These are phyloP conservation scores for Adineta ricciae DNA, from an alignment of 2,888 invertebrate species.

Conservation along the genomic window DNA sequence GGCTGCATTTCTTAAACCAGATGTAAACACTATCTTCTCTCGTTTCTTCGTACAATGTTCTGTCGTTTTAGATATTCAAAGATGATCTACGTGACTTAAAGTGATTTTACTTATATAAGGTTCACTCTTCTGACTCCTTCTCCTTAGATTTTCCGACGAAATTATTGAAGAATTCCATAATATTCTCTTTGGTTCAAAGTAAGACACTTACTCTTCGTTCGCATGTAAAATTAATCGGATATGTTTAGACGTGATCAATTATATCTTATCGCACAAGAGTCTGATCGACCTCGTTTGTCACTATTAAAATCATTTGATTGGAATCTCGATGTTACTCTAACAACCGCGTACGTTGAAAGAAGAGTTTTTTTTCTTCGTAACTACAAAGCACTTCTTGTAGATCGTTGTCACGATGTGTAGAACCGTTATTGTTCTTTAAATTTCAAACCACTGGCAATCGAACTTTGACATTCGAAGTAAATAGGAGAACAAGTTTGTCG, in stretches of 20 bases:
- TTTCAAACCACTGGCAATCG: constrained; percentile 43
- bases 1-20: constrained; percentile 40
- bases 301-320: constrained; percentile 40
- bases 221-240: neutral
- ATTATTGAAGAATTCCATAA: constrained; percentile 41
- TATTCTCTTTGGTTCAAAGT: constrained; percentile 42
- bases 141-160: constrained; percentile 40
- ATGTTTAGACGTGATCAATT: constrained; percentile 35
- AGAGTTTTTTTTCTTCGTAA: too few relatives aligned
- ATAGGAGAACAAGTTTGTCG: neutral
- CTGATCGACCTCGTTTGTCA: constrained; percentile 39
- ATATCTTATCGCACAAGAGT: constrained; percentile 37
- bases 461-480: constrained; percentile 43
- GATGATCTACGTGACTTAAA: constrained; percentile 43
- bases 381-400: constrained; percentile 37
- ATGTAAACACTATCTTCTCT: constrained; percentile 36
- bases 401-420: constrained; percentile 43
- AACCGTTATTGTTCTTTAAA: constrained; percentile 43
- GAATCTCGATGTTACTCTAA: constrained; percentile 45
- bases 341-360: constrained; percentile 40
- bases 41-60: neutral
- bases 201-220: neutral
- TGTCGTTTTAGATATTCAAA: constrained; percentile 39
- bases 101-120: constrained; percentile 37
- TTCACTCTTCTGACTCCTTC: too few relatives aligned